phyloP scores from a whole-genome alignment of 1,140 invertebrate genomes.

The Eumaeus atala region DNA sequence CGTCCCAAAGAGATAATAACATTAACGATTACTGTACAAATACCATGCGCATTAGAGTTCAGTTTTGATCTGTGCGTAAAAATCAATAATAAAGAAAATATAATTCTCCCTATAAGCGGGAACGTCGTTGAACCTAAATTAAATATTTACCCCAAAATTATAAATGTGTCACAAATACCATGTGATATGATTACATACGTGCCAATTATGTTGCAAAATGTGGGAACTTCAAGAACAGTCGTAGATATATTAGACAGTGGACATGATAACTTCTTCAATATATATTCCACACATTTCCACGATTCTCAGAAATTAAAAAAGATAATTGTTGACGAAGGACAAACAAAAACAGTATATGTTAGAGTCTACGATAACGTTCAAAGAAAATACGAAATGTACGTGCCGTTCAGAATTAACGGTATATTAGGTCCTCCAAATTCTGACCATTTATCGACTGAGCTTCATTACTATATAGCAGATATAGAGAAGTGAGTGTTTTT shows the following conservation, averaged over 20 bases:
- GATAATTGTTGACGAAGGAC: conserved; percentile 49
- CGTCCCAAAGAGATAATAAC: conserved; percentile 55
- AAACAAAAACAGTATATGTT: conserved; percentile 52
- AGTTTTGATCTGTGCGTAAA: conserved; percentile 52
- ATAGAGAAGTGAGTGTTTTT: conserved; percentile 47
- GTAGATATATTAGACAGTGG: conserved; percentile 45
- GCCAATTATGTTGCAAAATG: conserved; percentile 56
- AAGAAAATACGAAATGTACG: conserved; percentile 60
- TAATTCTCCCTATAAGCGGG: conserved; percentile 50
- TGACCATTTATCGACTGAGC: conserved; percentile 39
- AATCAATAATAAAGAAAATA: conserved; percentile 66
- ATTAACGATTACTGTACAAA: conserved; percentile 51
- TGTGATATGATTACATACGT: conserved; percentile 52
- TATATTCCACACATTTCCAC: conserved; percentile 46
- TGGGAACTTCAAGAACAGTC: conserved; percentile 35
- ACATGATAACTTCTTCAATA: conserved; percentile 56
- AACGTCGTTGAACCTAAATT: conserved; percentile 59
- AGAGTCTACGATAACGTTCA: conserved; percentile 54
- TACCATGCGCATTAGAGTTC: conserved; percentile 57
- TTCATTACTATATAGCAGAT: conserved; percentile 45
- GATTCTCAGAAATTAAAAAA: conserved; percentile 51
- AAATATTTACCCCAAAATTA: conserved; percentile 52
- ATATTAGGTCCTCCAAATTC: conserved; percentile 53
- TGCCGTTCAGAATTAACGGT: conserved; percentile 61
- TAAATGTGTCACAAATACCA: conserved; percentile 53